phyloP scores from a whole-genome alignment of 2,888 invertebrate genomes.

The Antheraea assamensis region DNA sequence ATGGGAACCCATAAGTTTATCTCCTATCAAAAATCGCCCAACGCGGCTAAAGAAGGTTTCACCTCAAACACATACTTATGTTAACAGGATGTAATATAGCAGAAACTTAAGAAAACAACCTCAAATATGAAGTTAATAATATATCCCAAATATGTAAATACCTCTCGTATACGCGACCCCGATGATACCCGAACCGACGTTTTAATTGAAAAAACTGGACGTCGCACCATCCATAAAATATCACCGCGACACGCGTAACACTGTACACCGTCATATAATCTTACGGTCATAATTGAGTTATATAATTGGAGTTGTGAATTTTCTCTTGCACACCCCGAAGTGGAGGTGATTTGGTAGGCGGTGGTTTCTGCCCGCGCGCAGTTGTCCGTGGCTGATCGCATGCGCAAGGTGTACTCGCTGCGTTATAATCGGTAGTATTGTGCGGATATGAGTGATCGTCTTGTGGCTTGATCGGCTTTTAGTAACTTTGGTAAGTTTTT shows the following conservation, averaged over 20 bases:
- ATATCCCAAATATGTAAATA: neutral
- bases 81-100: neutral
- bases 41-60: neutral
- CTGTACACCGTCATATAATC: neutral
- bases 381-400: neutral
- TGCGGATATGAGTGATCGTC: neutral
- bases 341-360: slow-evolving; percentile 4
- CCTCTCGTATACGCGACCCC: neutral
- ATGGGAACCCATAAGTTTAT: too few species aligned
- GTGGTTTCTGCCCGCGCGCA: neutral
- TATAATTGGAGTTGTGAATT: slow-evolving; percentile 13
- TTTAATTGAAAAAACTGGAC: neutral
- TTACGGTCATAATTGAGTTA: slow-evolving; percentile 1
- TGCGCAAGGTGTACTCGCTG: neutral
- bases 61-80: neutral
- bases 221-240: slow-evolving; percentile 7
- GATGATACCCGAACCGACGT: neutral
- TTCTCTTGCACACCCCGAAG: slow-evolving; percentile 13
- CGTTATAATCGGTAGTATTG: neutral
- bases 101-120: neutral
- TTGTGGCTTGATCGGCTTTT: neutral
- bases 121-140: neutral
- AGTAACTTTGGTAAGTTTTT: neutral
- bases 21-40: too few species aligned
- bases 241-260: neutral